Evolutionary conservation across 2,888 invertebrate genomes (phyloP).

Genomic region (Machimus atricapillus): DNA sequence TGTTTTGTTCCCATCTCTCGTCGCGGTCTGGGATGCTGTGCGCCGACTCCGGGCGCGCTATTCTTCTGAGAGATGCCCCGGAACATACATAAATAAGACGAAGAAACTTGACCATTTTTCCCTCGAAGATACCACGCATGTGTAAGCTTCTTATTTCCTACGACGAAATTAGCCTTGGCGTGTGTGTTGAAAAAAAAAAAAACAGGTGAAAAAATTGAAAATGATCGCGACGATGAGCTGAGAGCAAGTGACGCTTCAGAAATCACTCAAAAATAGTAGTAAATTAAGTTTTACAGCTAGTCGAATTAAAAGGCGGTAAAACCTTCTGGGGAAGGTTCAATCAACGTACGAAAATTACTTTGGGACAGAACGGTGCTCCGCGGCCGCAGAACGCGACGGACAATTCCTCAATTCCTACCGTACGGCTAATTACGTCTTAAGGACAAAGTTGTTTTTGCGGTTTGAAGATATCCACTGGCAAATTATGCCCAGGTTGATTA

Average conservation of each 20-base stretch:
- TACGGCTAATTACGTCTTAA: conserved; percentile 16
- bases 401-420: background rate
- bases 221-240: background rate
- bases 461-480: background rate
- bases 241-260: background rate
- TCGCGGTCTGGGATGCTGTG: background rate
- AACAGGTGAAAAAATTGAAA: background rate
- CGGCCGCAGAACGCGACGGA: background rate
- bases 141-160: conserved; percentile 17
- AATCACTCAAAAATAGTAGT: conserved; percentile 25
- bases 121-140: background rate
- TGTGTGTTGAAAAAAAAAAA: background rate
- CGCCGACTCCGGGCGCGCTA: background rate
- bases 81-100: background rate
- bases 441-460: conserved; percentile 9
- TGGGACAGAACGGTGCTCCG: background rate
- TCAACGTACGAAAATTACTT: background rate
- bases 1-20: background rate
- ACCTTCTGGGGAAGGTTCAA: background rate
- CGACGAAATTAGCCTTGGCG: conserved; percentile 9
- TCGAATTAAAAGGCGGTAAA: conserved; percentile 7
- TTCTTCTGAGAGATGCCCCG: background rate
- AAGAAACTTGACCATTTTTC: background rate
- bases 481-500: background rate
- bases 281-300: conserved; percentile 20